Base-by-base conservation (phyloP, 1,140 invertebrate genomes). In the Phenacoccus solenopsis region DNA sequence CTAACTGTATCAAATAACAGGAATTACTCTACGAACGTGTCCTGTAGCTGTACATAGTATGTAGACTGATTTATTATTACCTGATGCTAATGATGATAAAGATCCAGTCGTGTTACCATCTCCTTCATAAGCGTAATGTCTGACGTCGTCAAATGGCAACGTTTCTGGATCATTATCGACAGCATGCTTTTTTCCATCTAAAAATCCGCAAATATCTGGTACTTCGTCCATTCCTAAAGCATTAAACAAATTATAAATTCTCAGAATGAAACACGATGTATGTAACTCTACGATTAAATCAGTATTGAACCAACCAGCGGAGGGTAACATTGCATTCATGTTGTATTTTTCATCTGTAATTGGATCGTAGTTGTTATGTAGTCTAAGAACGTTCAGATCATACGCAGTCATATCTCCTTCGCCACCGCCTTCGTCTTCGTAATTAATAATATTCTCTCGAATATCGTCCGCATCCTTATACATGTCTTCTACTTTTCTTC, bases 101-200 rank as follows among this genome's bases (percentile, higher is more conserved):
- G 94, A 96, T 70, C 94, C 94, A 38, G 89, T 90, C 1, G 88
- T 89, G 77, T 96, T 97, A 69, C 93, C 94, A 78, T 95, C 93
- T 16, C 96, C 95, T 80, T 98, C 95, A 76, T 96, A 97, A 27
- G 91, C 94, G 79, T 97, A 98, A 79, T 97, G 93, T 61, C 94
- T 86, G 0, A 97, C 89, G 81, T 96, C 94, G 78, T 98, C 96
- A 78, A 91, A 92, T 1, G 94, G 93, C 75, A 90, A 91, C 71
- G 89, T 90, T 74, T 90, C 89, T 0, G 89, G 88, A 80, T 97
- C 94, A 73, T 93, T 87, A 79, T 97, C 93, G 72, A 93, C 90
- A 72, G 88, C 87, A 67, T 90, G 87, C 76, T 96, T 90, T 78
- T 94, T 94, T 73, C 89, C 89, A 74, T 90, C 88, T 16, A 98